phyloP scores from a whole-genome alignment of 1,140 invertebrate species.

The Euwallacea fornicatus region DNA sequence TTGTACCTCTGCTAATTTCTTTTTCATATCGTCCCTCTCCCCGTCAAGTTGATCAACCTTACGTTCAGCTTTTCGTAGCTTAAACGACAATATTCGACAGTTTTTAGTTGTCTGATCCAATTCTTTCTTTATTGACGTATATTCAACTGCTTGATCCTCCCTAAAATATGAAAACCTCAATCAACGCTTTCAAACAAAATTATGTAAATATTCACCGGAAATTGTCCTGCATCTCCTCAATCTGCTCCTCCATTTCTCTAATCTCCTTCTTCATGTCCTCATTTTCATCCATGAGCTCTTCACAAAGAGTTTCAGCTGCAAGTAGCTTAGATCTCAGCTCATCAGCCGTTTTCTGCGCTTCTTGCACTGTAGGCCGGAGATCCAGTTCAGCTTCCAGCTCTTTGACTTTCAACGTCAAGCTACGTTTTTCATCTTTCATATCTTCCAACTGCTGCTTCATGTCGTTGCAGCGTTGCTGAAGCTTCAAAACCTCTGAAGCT shows the following conservation, averaged over 20 bases:
- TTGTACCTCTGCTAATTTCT: conserved; percentile 68
- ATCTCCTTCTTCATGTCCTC: conserved; percentile 94
- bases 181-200: no score
- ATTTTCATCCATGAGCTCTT: conserved; percentile 95
- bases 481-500: conserved; percentile 67
- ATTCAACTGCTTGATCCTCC: conserved; percentile 97
- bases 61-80: conserved; percentile 93
- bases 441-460: conserved; percentile 77
- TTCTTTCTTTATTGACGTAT: conserved; percentile 90
- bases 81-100: conserved; percentile 97
- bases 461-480: conserved; percentile 83
- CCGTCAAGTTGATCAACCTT: conserved; percentile 84
- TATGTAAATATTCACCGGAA: conserved; percentile 65
- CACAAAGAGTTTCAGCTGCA: conserved; percentile 84
- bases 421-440: conserved; percentile 79
- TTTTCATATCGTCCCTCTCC: conserved; percentile 76
- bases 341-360: conserved; percentile 61
- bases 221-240: conserved; percentile 97
- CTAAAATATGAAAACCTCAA: conserved; percentile 52
- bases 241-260: conserved; percentile 90
- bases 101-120: conserved; percentile 97
- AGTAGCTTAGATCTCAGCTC: conserved; percentile 77
- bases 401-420: conserved; percentile 67
- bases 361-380: conserved; percentile 57
- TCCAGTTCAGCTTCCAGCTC: conserved; percentile 72